Percentiles rank a stretch among this genome's conserved stretches.
These are phyloP conservation scores for Tolypeutes matacus DNA, from an alignment of 2,797 vertebrate genomes.

Conservation along the genomic window DNA sequence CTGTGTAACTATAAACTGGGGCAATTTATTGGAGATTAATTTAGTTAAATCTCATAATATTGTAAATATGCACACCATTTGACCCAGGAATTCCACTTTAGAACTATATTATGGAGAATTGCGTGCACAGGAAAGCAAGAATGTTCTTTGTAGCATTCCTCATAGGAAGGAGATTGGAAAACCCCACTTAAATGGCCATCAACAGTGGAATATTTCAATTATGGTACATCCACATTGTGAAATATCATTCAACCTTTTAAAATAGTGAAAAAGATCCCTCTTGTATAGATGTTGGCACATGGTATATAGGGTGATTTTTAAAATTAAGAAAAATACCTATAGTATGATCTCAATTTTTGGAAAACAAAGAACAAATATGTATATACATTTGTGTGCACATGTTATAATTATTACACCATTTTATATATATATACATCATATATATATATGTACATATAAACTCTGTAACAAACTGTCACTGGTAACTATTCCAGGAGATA, in stretches of 20 bases:
- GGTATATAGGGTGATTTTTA: not conserved
- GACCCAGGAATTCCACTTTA: not conserved
- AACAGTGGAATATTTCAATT: constrained; percentile 6
- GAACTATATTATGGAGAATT: not conserved
- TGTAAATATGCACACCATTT: not conserved
- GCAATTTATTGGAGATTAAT: constrained; percentile 4
- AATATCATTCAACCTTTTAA: constrained; percentile 18
- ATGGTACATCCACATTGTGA: not conserved
- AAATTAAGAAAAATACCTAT: not conserved
- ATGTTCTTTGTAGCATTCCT: constrained; percentile 16
- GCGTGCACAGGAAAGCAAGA: constrained; percentile 37
- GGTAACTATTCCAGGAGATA: not conserved
- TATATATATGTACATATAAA: not conserved
- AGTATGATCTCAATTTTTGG: not conserved
- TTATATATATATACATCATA: not conserved
- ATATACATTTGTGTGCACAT: not conserved
- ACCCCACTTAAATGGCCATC: not conserved
- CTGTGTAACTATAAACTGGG: not conserved
- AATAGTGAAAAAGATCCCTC: not conserved
- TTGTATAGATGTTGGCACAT: not conserved
- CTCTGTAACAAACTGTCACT: not conserved
- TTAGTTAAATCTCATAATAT: constrained; percentile 2
- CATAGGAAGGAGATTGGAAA: constrained; percentile 48
- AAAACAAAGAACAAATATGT: constrained; percentile 12
- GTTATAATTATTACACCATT: not conserved